Evolutionary conservation across 1,140 invertebrate species (phyloP).

Genomic region (Doryteuthis pealeii): DNA sequence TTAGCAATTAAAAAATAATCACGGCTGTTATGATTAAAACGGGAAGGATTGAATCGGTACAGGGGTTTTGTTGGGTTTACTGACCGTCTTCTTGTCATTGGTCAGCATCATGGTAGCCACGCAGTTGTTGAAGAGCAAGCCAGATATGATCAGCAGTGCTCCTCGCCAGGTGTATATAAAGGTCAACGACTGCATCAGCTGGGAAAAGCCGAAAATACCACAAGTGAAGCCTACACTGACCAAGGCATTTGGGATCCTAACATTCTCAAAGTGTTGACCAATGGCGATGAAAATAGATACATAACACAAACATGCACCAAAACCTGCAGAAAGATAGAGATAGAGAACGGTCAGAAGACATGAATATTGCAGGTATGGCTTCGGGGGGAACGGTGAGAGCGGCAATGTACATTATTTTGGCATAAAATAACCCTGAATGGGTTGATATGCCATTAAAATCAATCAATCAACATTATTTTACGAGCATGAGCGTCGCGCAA

Average conservation of each 20-base stretch:
- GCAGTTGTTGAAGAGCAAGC: slow-evolving; percentile 1
- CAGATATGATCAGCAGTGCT: not conserved
- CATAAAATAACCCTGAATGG: too few species aligned
- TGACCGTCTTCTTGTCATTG: not conserved
- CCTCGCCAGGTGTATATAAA: not conserved
- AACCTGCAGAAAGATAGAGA: not conserved
- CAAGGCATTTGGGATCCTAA: not conserved
- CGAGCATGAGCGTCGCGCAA: too few species aligned
- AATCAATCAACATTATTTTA: too few species aligned
- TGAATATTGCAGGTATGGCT: too few species aligned
- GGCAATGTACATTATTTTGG: too few species aligned
- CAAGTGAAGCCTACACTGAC: not conserved
- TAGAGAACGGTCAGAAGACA: not conserved
- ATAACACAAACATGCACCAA: not conserved
- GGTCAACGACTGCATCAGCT: not conserved
- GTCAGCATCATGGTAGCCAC: not conserved
- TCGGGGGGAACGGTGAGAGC: too few species aligned
- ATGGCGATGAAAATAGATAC: not conserved
- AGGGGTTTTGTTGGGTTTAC: not conserved
- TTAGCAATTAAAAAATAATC: too few species aligned
- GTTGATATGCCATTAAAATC: too few species aligned
- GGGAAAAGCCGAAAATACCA: not conserved
- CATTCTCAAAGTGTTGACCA: slow-evolving; percentile 3
- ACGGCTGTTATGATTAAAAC: too few species aligned
- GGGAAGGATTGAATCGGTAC: too few species aligned